Percentiles rank a stretch among this genome's conserved stretches.
These are phyloP conservation scores for Grus americana DNA, from an alignment of 2,113 vertebrate genomes.

Conservation along the genomic window DNA sequence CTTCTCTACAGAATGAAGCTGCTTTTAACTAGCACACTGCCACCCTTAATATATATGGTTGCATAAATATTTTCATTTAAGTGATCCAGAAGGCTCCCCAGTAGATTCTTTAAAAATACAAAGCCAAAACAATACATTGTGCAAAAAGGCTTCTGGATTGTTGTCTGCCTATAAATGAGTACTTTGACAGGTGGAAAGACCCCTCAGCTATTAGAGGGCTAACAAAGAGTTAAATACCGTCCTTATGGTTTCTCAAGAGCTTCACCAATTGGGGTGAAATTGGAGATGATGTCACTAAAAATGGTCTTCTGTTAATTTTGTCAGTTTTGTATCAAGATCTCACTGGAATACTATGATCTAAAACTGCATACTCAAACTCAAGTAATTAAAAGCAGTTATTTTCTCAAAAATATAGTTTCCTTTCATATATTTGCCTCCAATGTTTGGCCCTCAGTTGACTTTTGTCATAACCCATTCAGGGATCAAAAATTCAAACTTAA, in stretches of 20 bases:
- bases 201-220: neutral
- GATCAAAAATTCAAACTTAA: neutral
- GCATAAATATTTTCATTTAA: neutral
- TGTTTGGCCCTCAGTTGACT: neutral
- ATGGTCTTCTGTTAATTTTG: neutral
- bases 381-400: neutral
- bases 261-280: neutral
- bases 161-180: neutral
- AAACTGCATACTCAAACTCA: neutral
- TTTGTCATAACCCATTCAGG: neutral
- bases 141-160: neutral
- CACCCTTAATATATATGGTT: neutral
- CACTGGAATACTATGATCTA: neutral
- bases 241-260: neutral
- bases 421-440: neutral
- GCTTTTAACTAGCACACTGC: neutral
- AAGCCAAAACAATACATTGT: neutral
- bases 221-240: conserved; percentile 8
- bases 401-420: neutral
- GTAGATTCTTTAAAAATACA: neutral
- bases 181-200: neutral
- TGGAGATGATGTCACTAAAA: neutral
- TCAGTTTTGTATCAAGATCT: neutral
- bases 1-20: neutral
- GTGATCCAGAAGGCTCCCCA: neutral